Evolutionary conservation across 2,888 invertebrate genomes (phyloP).

Genomic region (Tinea semifulvella): DNA sequence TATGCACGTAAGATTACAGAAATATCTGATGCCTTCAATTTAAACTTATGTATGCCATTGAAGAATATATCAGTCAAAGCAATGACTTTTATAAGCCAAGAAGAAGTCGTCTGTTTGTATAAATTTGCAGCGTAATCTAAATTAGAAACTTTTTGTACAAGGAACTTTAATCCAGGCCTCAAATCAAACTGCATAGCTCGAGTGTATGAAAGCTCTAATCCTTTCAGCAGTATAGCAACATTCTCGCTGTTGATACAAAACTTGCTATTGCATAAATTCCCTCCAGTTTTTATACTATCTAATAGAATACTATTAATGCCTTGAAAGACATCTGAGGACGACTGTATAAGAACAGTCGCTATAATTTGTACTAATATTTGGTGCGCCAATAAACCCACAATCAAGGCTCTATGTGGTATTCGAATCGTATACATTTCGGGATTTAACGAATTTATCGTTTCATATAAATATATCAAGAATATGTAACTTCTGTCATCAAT

Average conservation of each 20-base stretch:
- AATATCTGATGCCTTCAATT: constrained; percentile 68
- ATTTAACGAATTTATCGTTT: constrained; percentile 74
- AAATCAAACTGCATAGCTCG: constrained; percentile 88
- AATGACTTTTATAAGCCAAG: constrained; percentile 90
- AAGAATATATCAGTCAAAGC: constrained; percentile 87
- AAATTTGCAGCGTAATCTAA: constrained; percentile 87
- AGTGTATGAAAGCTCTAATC: constrained; percentile 82
- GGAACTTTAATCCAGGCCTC: constrained; percentile 91
- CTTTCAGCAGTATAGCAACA: constrained; percentile 76
- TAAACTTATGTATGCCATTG: constrained; percentile 72
- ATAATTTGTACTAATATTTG: constrained; percentile 93
- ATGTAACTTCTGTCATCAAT: constrained; percentile 89
- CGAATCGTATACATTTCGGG: constrained; percentile 82
- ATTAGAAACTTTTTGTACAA: constrained; percentile 92
- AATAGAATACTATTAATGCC: constrained; percentile 69
- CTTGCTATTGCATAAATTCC: constrained; percentile 50
- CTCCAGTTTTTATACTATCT: constrained; percentile 54
- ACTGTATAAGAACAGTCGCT: constrained; percentile 85
- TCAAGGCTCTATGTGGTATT: constrained; percentile 87
- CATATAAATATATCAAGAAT: constrained; percentile 84
- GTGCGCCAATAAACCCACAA: constrained; percentile 90
- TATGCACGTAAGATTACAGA: constrained; percentile 70
- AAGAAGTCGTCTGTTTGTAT: constrained; percentile 92
- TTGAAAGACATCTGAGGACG: constrained; percentile 70
- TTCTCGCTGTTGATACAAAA: constrained; percentile 68